Base-by-base conservation (phyloP, 2,888 invertebrate genomes). In the Encarsia formosa region DNA sequence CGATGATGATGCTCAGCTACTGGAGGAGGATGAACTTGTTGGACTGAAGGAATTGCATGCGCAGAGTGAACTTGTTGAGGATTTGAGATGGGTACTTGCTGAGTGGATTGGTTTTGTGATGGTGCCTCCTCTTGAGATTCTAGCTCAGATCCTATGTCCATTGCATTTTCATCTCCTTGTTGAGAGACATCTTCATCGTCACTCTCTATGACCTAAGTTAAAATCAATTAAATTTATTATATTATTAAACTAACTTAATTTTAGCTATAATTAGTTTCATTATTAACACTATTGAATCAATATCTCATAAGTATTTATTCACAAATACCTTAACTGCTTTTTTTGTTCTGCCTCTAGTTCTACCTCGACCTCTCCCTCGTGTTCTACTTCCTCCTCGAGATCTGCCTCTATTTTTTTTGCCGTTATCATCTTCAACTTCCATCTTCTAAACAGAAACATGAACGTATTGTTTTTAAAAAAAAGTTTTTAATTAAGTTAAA, bases 331-430 rank as follows among this genome's bases (percentile, higher is more conserved):
- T 87, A 1, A 83, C 79, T 44, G 85, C 85, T 71, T 87, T 90
- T 70, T 86, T 87, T 6, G 85, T 83, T 58, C 87, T 77, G 26
- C 86, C 86, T 52, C 86, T 79, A 11, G 85, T 82, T 18, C 65
- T 83, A 19, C 69, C 61, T n/a, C 54, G 18, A n/a, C 53, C 54
- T 47, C 63, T 58, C 8, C 86, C 86, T 42, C 86, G 76, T 31
- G 88, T 86, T 56, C 89, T 79, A 46, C 88, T 88, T 26, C 89
- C 82, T 20, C 89, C 88, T 26, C 88, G 80, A 41, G 87, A 85
- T 63, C 89, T 77, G 18, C 88, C 87, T 48, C 88, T 81, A 65
- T 85, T 83, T 65, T 84, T 80, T 67, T 83, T 81, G 31, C 65
- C 60, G 56, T 68, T 66, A 62, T 78, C 78, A 51, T 71, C 72